Conservation (phyloP, 2,113 vertebrate species). For the Clinocottus analis region DNA sequence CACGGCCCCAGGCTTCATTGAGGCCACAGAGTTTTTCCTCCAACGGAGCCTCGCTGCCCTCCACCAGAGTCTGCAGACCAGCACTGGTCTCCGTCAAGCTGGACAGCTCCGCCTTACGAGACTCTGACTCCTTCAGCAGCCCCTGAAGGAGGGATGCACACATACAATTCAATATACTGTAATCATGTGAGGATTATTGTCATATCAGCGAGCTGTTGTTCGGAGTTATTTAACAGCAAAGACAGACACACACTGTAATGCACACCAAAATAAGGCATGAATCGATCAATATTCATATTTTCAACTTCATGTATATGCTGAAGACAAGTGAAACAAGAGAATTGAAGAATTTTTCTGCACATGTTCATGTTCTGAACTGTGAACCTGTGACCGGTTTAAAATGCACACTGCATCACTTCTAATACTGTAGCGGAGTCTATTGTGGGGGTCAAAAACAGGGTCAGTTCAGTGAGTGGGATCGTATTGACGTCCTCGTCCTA, state of each 20-base stretch:
- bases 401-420: background rate
- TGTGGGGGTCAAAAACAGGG: background rate
- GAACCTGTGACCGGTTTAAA: background rate
- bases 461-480: background rate
- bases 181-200: background rate
- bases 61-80: conserved; percentile 88
- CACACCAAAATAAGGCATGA: background rate
- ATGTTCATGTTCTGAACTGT: background rate
- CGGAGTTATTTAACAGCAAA: background rate
- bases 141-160: conserved; percentile 79
- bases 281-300: background rate
- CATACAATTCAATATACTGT: background rate
- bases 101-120: conserved; percentile 88
- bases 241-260: background rate
- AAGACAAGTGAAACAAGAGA: background rate
- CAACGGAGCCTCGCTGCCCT: conserved; percentile 87
- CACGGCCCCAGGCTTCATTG: conserved; percentile 89
- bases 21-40: conserved; percentile 90
- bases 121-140: conserved; percentile 92
- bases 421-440: background rate
- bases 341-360: background rate
- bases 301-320: background rate
- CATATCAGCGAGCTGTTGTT: background rate
- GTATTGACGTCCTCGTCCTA: background rate
- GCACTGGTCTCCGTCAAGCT: conserved; percentile 89